Base-by-base conservation (phyloP, 2,113 vertebrate genomes). In the Holacanthus passer region DNA sequence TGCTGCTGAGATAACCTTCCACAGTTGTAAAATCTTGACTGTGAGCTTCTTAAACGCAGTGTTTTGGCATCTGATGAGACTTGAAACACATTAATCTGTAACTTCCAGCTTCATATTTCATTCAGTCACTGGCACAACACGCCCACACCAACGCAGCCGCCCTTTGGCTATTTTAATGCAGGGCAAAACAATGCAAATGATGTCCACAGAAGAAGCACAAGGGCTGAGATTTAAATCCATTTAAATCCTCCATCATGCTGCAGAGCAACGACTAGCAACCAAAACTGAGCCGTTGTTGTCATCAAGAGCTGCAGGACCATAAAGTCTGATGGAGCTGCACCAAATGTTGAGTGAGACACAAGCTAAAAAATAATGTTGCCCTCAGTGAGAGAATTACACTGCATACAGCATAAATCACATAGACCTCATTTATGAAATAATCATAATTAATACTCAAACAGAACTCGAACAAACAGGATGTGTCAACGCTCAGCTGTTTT, bases 211-310 rank as follows among this genome's bases (percentile, higher is more conserved):
- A 14, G 63, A 52, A 16, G 37, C 20, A 48, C 24, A 76, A 39
- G 1, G 14, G 43, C 20, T 47, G n/a, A 76, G n/a, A 41, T 77
- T 58, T 27, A 27, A 65, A 73, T 73, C 39, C 3, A 68, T 14
- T 31, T n/a, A 1, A 58, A 70, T 84, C n/a, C n/a, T n/a, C n/a
- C n/a, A n/a, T n/a, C 31, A 35, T 19, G 12, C 14, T 39, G 32
- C 73, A 22, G 17, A 29, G 31, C 10, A 58, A 52, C 71, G 14
- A 41, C 50, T 27, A 29, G 67, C 37, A 13, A 12, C 32, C 31
- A 7, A 4, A 60, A 47, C 59, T 56, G 58, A 64, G 31, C 66
- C 58, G 59, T 39, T 52, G 52, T 1, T 60, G 10, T 55, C 50
- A 29, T 19, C 3, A 8, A 45, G 19, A 78, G 31, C 41, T 35